Percentiles rank a stretch among this genome's conserved stretches.
Conservation (phyloP, 2,888 invertebrate species). For the Pimpla rufipes region DNA sequence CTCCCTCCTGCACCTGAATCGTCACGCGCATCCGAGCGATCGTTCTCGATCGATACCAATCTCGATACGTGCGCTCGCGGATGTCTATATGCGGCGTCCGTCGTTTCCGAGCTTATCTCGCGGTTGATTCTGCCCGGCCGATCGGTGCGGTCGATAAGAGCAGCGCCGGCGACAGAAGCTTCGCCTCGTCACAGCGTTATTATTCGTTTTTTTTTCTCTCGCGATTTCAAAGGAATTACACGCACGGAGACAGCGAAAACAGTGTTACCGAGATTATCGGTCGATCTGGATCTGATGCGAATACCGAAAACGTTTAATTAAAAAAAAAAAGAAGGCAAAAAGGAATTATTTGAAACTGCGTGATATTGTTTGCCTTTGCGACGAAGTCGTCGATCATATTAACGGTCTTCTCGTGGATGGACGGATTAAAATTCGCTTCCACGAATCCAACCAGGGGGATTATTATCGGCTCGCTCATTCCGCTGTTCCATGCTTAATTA, state of each 20-base stretch:
- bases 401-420: neutral
- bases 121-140: conserved; percentile 58
- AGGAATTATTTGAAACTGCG: conserved; percentile 1
- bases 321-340: conserved; percentile 5
- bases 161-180: conserved; percentile 51
- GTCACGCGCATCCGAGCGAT: conserved; percentile 46
- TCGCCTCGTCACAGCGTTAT: conserved; percentile 19
- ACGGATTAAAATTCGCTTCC: conserved; percentile 11
- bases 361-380: conserved; percentile 8
- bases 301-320: conserved; percentile 44
- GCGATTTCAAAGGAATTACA: conserved; percentile 8
- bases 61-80: conserved; percentile 66
- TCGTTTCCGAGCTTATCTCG: conserved; percentile 66
- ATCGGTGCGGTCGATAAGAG: conserved; percentile 63
- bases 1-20: neutral
- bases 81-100: conserved; percentile 65
- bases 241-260: neutral
- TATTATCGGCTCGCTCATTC: conserved; percentile 26
- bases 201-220: conserved; percentile 42
- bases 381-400: neutral
- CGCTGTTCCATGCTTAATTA: neutral
- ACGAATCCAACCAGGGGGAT: neutral
- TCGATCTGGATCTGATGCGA: conserved; percentile 41
- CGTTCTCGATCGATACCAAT: conserved; percentile 75
- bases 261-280: conserved; percentile 33